A percentile compares a stretch with the other conserved stretches of the same genome.
Conservation (phyloP, 2,797 vertebrate genomes). For the Peromyscus nudipes region DNA sequence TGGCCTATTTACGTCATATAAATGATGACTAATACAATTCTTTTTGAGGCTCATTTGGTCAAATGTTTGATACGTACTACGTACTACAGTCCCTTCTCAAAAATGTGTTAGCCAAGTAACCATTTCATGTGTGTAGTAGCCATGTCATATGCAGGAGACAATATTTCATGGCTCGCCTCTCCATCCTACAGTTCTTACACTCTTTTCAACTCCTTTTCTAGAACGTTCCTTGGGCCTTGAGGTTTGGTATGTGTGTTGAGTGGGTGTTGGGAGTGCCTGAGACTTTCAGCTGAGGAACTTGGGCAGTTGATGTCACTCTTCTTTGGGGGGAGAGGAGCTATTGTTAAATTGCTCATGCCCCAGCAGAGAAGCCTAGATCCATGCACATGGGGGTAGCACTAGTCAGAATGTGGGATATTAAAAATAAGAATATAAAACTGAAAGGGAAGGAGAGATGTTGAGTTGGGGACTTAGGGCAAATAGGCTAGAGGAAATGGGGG, state of each 20-base stretch:
- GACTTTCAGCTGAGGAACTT: background rate
- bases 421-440: background rate
- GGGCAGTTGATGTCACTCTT: background rate
- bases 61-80: slow-evolving; percentile 27
- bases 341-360: background rate
- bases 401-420: background rate
- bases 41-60: slow-evolving; percentile 6
- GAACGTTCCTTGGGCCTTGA: background rate
- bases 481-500: too few species aligned
- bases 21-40: background rate
- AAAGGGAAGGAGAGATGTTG: background rate
- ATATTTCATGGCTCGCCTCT: background rate
- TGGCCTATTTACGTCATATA: background rate
- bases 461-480: background rate
- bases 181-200: too few species aligned
- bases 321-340: background rate
- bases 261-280: background rate
- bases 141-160: background rate
- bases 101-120: background rate
- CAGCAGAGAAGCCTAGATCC: too few species aligned
- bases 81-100: background rate
- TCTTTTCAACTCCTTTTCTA: background rate
- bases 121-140: background rate
- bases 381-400: background rate
- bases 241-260: background rate